Percentiles rank a stretch among this genome's conserved stretches.
phyloP scores from a whole-genome alignment of 2,888 invertebrate genomes.

The Celastrina argiolus region DNA sequence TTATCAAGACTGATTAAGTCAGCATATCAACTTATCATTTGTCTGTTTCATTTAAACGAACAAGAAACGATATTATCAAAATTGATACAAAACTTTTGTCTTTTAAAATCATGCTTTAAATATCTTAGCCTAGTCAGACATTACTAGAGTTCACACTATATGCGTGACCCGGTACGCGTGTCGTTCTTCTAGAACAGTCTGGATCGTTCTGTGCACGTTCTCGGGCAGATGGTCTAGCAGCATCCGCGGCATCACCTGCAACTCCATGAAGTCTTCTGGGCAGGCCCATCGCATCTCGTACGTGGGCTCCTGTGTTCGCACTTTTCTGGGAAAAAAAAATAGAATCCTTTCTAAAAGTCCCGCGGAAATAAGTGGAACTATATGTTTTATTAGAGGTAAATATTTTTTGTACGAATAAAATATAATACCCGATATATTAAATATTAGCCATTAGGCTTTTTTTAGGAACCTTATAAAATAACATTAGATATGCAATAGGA shows the following conservation, averaged over 20 bases:
- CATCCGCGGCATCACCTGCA: slow-evolving; percentile 91
- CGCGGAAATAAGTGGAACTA: too few species aligned
- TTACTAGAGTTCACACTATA: slow-evolving; percentile 31
- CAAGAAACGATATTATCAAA: too few species aligned
- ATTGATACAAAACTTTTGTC: too few species aligned
- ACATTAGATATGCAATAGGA: too few species aligned
- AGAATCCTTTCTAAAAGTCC: not conserved
- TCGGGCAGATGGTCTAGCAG: slow-evolving; percentile 91
- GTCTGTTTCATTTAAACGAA: too few species aligned
- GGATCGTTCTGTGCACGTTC: slow-evolving; percentile 84
- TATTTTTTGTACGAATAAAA: too few species aligned
- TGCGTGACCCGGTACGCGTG: slow-evolving; percentile 67
- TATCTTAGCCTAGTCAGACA: not conserved
- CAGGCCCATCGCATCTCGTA: slow-evolving; percentile 89
- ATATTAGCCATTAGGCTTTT: too few species aligned
- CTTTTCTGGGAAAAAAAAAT: slow-evolving; percentile 66
- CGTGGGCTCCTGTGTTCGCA: slow-evolving; percentile 79
- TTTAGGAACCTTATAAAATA: too few species aligned
- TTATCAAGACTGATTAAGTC: not conserved
- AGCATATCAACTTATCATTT: too few species aligned
- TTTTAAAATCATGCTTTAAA: not conserved
- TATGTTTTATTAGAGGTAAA: too few species aligned
- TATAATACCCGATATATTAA: too few species aligned
- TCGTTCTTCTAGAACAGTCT: slow-evolving; percentile 78
- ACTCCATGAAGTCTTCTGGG: slow-evolving; percentile 87